These are phyloP conservation scores for Ichneumon xanthorius DNA, from an alignment of 2,888 invertebrate genomes.

Conservation along the genomic window DNA sequence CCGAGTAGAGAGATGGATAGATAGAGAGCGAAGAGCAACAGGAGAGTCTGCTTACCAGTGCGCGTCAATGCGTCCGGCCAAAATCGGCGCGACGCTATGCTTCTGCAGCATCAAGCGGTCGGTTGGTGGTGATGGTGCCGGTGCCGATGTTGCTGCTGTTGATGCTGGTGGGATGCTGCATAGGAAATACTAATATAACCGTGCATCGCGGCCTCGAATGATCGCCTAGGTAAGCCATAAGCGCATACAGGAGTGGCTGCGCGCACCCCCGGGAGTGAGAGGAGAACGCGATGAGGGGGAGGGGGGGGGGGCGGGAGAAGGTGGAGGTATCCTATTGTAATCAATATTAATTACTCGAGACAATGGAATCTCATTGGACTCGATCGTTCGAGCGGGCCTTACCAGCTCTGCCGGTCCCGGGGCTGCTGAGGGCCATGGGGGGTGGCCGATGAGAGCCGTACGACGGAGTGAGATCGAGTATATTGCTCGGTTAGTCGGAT, in stretches of 20 bases:
- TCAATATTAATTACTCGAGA: conserved; percentile 85
- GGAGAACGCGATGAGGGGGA: conserved; percentile 32
- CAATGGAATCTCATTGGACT: conserved; percentile 85
- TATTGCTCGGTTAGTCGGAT: conserved; percentile 56
- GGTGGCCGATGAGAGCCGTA: conserved; percentile 46
- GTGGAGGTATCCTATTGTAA: conserved; percentile 84
- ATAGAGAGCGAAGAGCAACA: conserved; percentile 50
- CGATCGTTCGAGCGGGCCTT: conserved; percentile 83
- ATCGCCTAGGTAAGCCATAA: conserved; percentile 72
- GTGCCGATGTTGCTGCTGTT: conserved; percentile 65
- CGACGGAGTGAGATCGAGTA: conserved; percentile 45
- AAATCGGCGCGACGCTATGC: conserved; percentile 42
- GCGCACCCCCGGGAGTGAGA: conserved; percentile 32
- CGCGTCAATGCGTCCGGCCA: conserved; percentile 27
- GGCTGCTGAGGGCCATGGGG: conserved; percentile 56
- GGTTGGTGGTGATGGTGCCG: conserved; percentile 39
- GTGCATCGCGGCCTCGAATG: conserved; percentile 74
- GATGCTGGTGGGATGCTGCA: conserved; percentile 72
- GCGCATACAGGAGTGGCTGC: conserved; percentile 59
- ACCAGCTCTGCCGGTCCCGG: conserved; percentile 58
- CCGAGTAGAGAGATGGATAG: conserved; percentile 52
- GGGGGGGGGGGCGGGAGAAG: conserved; percentile 34
- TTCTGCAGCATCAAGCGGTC: conserved; percentile 27
- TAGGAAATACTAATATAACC: conserved; percentile 80
- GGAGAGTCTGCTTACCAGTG: conserved; percentile 35